phyloP scores from a whole-genome alignment of 2,113 vertebrate genomes.

The Puntigrus tetrazona region DNA sequence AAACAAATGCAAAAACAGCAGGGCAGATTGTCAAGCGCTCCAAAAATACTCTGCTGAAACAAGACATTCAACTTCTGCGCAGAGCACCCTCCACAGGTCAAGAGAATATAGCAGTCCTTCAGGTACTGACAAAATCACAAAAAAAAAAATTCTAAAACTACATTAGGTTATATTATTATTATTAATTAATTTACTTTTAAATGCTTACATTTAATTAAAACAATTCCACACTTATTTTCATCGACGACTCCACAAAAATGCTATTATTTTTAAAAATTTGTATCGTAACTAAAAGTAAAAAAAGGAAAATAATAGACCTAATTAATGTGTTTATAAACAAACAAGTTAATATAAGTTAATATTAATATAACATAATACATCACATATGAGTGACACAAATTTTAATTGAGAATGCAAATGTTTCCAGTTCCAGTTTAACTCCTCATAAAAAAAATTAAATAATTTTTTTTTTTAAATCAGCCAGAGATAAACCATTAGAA shows the following conservation, averaged over 20 bases:
- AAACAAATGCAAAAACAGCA: slow-evolving; percentile 9
- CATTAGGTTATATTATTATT: not conserved
- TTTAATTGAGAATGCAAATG: not conserved
- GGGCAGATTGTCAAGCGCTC: not conserved
- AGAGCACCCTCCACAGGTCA: not conserved
- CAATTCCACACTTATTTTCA: not conserved
- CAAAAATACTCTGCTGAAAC: slow-evolving; percentile 9
- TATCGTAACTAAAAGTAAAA: not conserved
- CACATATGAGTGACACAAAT: not conserved
- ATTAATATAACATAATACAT: not conserved
- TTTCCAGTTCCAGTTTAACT: no score
- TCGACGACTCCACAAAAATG: not conserved
- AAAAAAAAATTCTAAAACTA: not conserved
- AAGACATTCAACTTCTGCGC: not conserved
- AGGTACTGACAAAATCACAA: not conserved
- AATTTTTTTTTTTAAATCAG: no score
- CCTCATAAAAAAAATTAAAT: no score
- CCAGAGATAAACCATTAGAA: not conserved
- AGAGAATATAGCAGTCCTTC: not conserved
- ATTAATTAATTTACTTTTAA: not conserved
- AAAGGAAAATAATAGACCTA: not conserved
- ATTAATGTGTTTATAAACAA: not conserved
- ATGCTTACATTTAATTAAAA: not conserved
- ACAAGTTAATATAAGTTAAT: no score
- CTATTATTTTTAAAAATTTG: no score